phyloP scores from a whole-genome alignment of 1,140 invertebrate species.

The Portunus trituberculatus region DNA sequence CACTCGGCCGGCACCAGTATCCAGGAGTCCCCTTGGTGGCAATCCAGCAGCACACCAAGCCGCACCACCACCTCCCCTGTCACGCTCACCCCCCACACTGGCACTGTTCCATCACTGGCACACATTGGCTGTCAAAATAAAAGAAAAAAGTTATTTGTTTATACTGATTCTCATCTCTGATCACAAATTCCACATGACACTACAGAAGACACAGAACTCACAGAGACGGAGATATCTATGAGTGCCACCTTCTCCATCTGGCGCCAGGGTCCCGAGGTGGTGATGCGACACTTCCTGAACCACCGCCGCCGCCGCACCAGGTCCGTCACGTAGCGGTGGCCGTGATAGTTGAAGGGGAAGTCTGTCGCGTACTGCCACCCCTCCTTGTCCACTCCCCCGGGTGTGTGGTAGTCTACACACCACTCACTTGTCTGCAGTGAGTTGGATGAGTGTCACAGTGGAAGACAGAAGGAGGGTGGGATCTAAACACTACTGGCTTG shows the following conservation, averaged over 20 bases:
- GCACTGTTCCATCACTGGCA: conserved; percentile 74
- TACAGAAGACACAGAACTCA: conserved; percentile 79
- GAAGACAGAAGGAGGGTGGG: too few relatives aligned
- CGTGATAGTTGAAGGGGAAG: conserved; percentile 92
- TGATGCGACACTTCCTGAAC: conserved; percentile 90
- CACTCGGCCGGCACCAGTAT: conserved; percentile 90
- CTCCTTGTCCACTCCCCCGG: conserved; percentile 92
- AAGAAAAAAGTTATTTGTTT: background rate
- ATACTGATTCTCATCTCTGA: too few relatives aligned
- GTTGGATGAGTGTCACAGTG: background rate
- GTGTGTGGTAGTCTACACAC: conserved; percentile 92
- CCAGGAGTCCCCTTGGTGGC: conserved; percentile 83
- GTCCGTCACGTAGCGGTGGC: conserved; percentile 92
- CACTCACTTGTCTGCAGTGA: conserved; percentile 89
- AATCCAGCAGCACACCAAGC: conserved; percentile 78
- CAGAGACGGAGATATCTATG: conserved; percentile 89
- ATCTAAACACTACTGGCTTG: too few relatives aligned
- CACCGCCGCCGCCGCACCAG: conserved; percentile 92
- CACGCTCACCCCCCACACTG: conserved; percentile 80
- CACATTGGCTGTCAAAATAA: conserved; percentile 76
- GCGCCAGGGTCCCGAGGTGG: conserved; percentile 92
- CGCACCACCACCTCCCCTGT: conserved; percentile 80
- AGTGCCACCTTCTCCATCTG: conserved; percentile 91
- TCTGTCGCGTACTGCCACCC: conserved; percentile 97
- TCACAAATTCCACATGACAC: too few relatives aligned